Conservation (phyloP, 2,888 invertebrate species). For the Latheticus oryzae region DNA sequence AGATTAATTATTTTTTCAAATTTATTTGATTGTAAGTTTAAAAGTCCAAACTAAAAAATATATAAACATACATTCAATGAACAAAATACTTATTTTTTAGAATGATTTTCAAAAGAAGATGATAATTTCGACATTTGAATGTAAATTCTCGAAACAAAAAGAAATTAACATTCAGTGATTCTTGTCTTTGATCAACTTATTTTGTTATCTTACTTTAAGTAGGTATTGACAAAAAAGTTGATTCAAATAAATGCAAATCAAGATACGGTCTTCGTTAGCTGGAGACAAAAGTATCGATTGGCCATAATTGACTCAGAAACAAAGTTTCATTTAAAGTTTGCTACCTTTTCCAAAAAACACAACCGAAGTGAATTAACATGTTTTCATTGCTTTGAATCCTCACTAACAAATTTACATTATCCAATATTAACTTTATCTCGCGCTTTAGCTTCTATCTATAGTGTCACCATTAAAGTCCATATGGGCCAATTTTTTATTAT, state of each 20-base stretch:
- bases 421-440: too few relatives aligned
- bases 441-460: too few relatives aligned
- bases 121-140: constrained; percentile 32
- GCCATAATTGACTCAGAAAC: constrained; percentile 8
- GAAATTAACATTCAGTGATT: constrained; percentile 40
- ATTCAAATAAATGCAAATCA: constrained; percentile 41
- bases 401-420: too few relatives aligned
- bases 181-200: constrained; percentile 43
- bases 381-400: too few relatives aligned
- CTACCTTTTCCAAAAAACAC: constrained; percentile 14
- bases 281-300: constrained; percentile 38
- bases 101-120: constrained; percentile 26
- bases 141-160: constrained; percentile 33
- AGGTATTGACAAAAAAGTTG: constrained; percentile 42
- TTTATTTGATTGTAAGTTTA: constrained; percentile 37
- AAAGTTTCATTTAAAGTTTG: constrained; percentile 7
- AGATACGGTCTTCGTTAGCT: constrained; percentile 35
- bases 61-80: constrained; percentile 3
- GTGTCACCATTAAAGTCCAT: too few relatives aligned
- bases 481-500: too few relatives aligned
- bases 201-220: constrained; percentile 38
- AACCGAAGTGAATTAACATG: too few relatives aligned
- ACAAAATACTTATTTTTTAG: constrained; percentile 12
- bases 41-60: constrained; percentile 21
- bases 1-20: constrained; percentile 49